These are phyloP conservation scores for Ctenosaura bakeri DNA, from an alignment of 2,797 vertebrate genomes.

Conservation along the genomic window DNA sequence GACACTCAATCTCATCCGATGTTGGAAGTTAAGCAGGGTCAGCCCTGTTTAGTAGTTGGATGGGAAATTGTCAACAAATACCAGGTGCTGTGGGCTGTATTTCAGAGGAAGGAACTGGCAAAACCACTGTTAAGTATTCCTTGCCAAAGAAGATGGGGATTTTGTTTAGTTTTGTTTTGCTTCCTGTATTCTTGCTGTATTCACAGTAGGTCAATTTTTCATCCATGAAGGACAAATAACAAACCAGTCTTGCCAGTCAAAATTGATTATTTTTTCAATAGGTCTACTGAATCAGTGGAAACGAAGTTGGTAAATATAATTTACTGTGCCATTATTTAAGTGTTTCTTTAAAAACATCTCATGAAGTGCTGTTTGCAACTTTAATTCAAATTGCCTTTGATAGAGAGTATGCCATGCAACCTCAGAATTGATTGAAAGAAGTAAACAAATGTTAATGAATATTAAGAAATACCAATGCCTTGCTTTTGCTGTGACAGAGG, in stretches of 20 bases:
- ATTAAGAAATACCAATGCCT: constrained; percentile 42
- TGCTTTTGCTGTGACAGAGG: constrained; percentile 9
- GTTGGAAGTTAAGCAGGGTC: no score
- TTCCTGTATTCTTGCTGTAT: neutral
- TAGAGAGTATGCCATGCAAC: constrained; percentile 40
- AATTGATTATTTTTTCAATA: constrained; percentile 32
- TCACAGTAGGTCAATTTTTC: constrained; percentile 10
- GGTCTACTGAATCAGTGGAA: constrained; percentile 34
- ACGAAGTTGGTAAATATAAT: constrained; percentile 39
- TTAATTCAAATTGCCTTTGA: constrained; percentile 46
- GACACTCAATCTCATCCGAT: no score
- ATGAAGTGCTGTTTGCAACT: constrained; percentile 43
- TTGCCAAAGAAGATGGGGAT: no score
- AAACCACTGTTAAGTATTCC: no score
- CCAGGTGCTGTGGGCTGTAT: no score
- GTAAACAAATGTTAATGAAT: constrained; percentile 43
- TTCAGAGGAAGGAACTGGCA: no score
- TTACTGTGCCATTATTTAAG: constrained; percentile 41
- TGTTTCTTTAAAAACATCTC: neutral
- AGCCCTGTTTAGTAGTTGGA: no score
- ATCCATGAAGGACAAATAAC: constrained; percentile 38
- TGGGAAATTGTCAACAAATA: no score
- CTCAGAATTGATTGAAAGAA: constrained; percentile 45
- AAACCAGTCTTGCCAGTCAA: neutral
- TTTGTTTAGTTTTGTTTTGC: neutral